phyloP scores from a whole-genome alignment of 53 echinoderm and acorn worm genomes.

The Stichopus horrens region DNA sequence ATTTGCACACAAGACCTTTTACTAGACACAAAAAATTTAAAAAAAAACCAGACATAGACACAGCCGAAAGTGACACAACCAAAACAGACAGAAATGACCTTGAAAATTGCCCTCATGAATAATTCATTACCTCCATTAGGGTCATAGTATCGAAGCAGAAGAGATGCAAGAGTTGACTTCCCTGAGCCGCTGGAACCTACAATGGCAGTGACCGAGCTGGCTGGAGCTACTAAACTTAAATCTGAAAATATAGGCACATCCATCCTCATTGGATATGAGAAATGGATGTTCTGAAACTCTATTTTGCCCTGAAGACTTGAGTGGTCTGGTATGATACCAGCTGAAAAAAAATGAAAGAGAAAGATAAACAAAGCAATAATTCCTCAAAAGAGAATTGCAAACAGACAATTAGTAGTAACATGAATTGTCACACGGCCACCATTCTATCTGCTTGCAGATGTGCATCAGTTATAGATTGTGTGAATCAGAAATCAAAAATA shows the following conservation, averaged over 20 bases:
- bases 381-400: not conserved
- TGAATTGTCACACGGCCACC: no score
- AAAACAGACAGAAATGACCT: no score
- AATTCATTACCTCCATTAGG: constrained; percentile 67
- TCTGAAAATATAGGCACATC: constrained; percentile 70
- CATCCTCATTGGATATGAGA: constrained; percentile 80
- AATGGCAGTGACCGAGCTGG: constrained; percentile 84
- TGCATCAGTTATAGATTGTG: no score
- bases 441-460: no score
- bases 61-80: no score
- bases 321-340: constrained; percentile 59
- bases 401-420: not conserved
- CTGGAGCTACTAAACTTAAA: constrained; percentile 68
- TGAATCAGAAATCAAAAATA: no score
- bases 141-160: constrained; percentile 83
- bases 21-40: no score
- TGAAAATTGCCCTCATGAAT: not conserved
- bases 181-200: constrained; percentile 96
- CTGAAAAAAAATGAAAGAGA: constrained; percentile 39
- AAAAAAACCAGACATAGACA: no score
- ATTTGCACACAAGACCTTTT: no score
- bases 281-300: constrained; percentile 69
- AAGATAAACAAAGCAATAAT: not conserved
- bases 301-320: constrained; percentile 72
- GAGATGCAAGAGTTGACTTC: constrained; percentile 79